Evolutionary conservation across 2,797 vertebrate species (phyloP).

Genomic region (Protonibea diacanthus): DNA sequence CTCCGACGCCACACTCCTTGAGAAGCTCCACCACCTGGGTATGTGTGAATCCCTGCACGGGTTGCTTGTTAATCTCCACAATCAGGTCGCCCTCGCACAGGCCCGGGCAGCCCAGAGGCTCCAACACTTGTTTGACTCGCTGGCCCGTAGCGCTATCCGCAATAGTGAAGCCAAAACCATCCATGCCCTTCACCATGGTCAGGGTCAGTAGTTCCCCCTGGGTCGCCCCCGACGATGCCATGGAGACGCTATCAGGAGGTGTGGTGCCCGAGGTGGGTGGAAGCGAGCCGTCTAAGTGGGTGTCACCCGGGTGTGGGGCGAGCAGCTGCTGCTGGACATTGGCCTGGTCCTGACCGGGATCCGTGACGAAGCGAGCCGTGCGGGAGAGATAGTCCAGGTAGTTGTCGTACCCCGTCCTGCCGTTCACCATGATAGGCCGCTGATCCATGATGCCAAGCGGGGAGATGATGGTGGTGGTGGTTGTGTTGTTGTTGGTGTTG

Average conservation of each 20-base stretch:
- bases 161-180: constrained; percentile 98
- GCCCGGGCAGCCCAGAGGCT: constrained; percentile 96
- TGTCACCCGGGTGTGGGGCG: constrained; percentile 92
- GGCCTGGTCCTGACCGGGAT: constrained; percentile 68
- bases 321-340: constrained; percentile 86
- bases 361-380: constrained; percentile 92
- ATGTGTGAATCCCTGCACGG: constrained; percentile 93
- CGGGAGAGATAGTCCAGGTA: constrained; percentile 98
- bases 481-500: constrained; percentile 65
- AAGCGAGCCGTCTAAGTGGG: constrained; percentile 93
- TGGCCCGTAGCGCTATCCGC: constrained; percentile 96
- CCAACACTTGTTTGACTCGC: constrained; percentile 97
- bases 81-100: constrained; percentile 97
- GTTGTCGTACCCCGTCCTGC: constrained; percentile 95
- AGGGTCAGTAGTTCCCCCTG: constrained; percentile 96
- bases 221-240: constrained; percentile 96
- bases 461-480: constrained; percentile 92
- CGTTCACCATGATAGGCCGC: constrained; percentile 94
- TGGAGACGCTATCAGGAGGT: constrained; percentile 94
- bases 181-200: constrained; percentile 96
- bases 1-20: constrained; percentile 95
- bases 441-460: constrained; percentile 97
- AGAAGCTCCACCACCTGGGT: constrained; percentile 98
- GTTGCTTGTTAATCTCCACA: constrained; percentile 97
- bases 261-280: constrained; percentile 84